A percentile compares a stretch with the other conserved stretches of the same genome.
These are phyloP conservation scores for Orius laevigatus DNA, from an alignment of 1,140 invertebrate genomes.

Conservation along the genomic window DNA sequence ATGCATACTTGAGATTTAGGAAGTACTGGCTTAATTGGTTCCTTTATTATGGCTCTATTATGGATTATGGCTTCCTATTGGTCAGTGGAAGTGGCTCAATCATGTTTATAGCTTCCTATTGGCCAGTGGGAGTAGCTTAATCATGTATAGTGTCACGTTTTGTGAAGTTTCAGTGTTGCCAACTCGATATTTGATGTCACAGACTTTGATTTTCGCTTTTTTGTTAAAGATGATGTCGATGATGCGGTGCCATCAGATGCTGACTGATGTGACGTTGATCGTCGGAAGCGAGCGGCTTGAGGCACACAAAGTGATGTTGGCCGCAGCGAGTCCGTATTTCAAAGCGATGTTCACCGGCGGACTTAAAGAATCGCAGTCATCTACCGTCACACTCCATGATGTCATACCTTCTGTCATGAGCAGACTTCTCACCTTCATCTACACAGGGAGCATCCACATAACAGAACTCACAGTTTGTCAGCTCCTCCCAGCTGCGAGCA, in stretches of 20 bases:
- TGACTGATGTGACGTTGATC: constrained; percentile 75
- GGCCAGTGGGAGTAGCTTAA: no score
- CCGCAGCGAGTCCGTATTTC: constrained; percentile 88
- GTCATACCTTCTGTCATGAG: constrained; percentile 74
- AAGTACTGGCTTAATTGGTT: no score
- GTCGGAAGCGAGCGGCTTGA: constrained; percentile 71
- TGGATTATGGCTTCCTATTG: no score
- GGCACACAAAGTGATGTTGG: constrained; percentile 80
- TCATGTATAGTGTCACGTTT: no score
- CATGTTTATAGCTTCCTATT: no score
- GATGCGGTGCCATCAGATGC: constrained; percentile 73
- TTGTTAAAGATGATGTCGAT: constrained; percentile 61
- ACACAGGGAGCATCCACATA: constrained; percentile 71
- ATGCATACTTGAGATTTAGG: no score
- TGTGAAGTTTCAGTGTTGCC: no score
- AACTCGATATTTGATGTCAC: no score
- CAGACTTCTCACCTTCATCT: constrained; percentile 74
- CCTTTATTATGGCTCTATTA: no score
- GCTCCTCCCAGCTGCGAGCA: constrained; percentile 75
- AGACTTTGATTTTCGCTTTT: no score
- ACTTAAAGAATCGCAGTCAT: constrained; percentile 73
- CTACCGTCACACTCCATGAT: constrained; percentile 65
- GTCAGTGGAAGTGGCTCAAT: no score
- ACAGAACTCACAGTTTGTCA: constrained; percentile 84
- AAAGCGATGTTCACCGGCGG: constrained; percentile 89